Evolutionary conservation across 2,888 invertebrate species (phyloP), one percentile per base, ranked within the genome.

Genomic region (Leptodirus hochenwartii): DNA sequence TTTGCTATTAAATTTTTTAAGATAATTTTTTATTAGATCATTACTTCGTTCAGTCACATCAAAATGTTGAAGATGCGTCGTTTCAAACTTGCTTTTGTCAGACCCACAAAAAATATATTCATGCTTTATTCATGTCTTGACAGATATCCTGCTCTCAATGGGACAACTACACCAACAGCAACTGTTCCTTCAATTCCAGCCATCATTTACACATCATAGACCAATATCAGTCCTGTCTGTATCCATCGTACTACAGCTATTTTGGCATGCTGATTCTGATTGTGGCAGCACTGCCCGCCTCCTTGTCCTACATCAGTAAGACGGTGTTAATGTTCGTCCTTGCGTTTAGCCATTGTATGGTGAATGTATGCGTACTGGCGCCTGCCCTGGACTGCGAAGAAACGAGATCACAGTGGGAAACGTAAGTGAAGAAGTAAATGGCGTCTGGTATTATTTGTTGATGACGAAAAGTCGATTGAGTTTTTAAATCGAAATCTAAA

Each of bases 221-320:
- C 16, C 15, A 4, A 15, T 14, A 5, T 5, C 5, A 5, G 15
- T 27, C 27, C 15, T 74, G 73, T 44, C 58, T 68, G 20, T 73
- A 72, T 50, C 78, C 79, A 22, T 74, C 75, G 26, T 80, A 79
- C 51, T 69, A 77, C 51, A 69, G 73, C 39, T 69, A 73, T 50
- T 72, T 73, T 49, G 66, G 66, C 28, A 69, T 76, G 28, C 56
- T 79, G 34, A 69, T 75, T 34, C 51, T 80, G 34, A 62, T 79
- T 34, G 70, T 71, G 3, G 64, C 72, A 27, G 69, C 78, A 13
- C 64, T 78, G 42, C 69, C 79, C 37, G 69, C 73, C 2, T 75
- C 77, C 44, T 55, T 79, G 30, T 71, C 74, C 22, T 76, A 78
- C 47, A 53, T 74, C 34, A 62, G 66, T 45, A 79, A 79, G 50